phyloP scores from a whole-genome alignment of 2,113 vertebrate genomes.

The Psophia crepitans region DNA sequence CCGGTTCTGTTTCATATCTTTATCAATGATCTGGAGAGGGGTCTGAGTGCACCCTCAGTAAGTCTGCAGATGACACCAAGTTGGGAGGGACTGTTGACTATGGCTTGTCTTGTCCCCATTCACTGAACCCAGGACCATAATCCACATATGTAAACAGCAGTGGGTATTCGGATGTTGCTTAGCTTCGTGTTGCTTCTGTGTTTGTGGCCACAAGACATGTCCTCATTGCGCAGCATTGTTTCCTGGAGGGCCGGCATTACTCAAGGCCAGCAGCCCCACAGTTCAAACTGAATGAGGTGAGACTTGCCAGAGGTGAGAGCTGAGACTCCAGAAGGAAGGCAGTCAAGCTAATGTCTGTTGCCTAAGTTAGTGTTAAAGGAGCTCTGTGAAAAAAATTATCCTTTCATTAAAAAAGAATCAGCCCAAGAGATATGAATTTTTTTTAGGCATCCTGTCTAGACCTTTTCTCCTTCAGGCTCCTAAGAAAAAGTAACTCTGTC shows the following conservation, averaged over 20 bases:
- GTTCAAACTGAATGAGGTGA: not conserved
- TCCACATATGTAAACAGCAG: fast-evolving
- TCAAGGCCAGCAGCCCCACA: not conserved
- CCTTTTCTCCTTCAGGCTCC: not conserved
- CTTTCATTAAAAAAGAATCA: not conserved
- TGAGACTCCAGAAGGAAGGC: not conserved
- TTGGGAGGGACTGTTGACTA: not conserved
- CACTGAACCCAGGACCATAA: not conserved
- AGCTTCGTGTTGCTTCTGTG: not conserved
- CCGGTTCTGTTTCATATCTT: no score
- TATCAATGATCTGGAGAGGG: no score
- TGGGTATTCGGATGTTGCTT: not conserved
- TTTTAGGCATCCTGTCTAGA: not conserved
- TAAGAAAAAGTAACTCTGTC: not conserved
- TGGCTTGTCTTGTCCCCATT: not conserved
- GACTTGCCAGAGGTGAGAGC: not conserved
- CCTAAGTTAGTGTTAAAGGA: not conserved
- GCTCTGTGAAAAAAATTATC: not conserved
- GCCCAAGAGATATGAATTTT: not conserved
- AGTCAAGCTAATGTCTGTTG: not conserved
- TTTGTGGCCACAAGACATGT: not conserved
- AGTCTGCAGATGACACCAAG: no score
- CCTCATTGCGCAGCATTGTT: fast-evolving
- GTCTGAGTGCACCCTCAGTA: no score
- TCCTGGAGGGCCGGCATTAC: not conserved